Conservation (phyloP, 2,113 vertebrate species). For the Equus quagga region DNA sequence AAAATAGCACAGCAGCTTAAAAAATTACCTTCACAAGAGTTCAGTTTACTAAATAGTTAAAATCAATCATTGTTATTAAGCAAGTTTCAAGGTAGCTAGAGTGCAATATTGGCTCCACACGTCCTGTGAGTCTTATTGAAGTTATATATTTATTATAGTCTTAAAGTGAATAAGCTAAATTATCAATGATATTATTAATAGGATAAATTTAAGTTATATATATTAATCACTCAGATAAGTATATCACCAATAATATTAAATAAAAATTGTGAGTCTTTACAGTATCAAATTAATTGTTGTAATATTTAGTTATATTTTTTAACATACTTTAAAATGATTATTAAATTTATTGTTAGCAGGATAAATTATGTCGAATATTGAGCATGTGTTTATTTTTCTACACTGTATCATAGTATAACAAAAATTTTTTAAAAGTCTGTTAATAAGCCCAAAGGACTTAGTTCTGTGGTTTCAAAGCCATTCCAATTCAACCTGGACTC, state of each 20-base stretch:
- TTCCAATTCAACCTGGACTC: neutral
- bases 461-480: neutral
- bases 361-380: neutral
- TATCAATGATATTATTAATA: neutral
- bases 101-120: neutral
- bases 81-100: neutral
- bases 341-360: neutral
- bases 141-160: neutral
- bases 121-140: neutral
- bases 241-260: neutral
- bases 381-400: neutral
- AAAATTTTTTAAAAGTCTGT: neutral
- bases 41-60: constrained; percentile 80
- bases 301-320: constrained; percentile 24
- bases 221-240: neutral
- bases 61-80: constrained; percentile 34
- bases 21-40: constrained; percentile 56
- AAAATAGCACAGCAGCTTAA: constrained; percentile 72
- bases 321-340: neutral
- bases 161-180: neutral
- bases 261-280: neutral
- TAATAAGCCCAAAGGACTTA: neutral
- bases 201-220: neutral
- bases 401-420: neutral
- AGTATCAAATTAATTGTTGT: neutral